A percentile compares a stretch with the other conserved stretches of the same genome.
These are phyloP conservation scores for Corythornis vintsioides DNA, from an alignment of 2,113 vertebrate species.

Conservation along the genomic window DNA sequence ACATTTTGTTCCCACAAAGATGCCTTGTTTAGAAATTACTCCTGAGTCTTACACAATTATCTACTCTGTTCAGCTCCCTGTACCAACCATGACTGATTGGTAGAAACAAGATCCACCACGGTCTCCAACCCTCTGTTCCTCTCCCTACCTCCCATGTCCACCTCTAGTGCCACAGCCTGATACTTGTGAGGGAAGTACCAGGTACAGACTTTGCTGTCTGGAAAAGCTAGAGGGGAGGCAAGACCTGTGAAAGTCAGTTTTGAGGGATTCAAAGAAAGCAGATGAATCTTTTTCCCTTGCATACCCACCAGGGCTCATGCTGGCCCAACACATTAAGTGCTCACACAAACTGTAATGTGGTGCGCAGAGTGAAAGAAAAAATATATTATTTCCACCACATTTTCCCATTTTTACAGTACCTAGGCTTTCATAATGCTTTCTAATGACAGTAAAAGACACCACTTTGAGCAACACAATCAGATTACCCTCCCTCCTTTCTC, in stretches of 20 bases:
- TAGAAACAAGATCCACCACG: background rate
- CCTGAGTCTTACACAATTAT: background rate
- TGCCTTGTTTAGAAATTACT: background rate
- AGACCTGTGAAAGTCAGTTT: background rate
- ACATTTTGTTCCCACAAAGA: background rate
- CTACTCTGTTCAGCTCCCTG: background rate
- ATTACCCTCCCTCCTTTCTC: background rate
- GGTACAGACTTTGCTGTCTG: background rate
- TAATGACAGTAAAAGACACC: background rate
- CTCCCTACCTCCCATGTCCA: background rate
- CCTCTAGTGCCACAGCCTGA: background rate
- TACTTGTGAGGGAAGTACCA: accelerated
- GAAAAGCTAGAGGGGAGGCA: background rate
- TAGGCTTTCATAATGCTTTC: background rate
- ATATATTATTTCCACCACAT: background rate
- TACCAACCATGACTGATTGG: background rate
- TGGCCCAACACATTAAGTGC: background rate
- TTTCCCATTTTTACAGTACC: background rate
- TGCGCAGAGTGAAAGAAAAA: background rate
- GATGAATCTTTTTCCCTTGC: background rate
- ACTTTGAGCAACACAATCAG: background rate
- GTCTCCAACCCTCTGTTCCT: background rate
- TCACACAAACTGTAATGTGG: background rate
- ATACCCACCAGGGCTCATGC: background rate
- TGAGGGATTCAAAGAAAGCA: background rate